Conservation (phyloP, 2,113 vertebrate species). For the Paramormyrops kingsleyae region DNA sequence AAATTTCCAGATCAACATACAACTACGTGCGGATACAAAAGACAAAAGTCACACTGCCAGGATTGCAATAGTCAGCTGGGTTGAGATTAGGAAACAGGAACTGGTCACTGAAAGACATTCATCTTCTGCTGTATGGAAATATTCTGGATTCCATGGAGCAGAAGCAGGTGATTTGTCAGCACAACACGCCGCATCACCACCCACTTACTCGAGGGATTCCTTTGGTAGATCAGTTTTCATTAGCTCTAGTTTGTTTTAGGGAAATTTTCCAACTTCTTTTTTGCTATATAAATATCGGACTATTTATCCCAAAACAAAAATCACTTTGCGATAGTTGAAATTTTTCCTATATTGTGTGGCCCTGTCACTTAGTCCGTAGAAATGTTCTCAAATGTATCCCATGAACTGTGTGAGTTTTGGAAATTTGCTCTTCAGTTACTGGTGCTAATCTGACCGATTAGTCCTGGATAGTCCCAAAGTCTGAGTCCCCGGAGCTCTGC, state of each 20-base stretch:
- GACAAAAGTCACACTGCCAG: background rate
- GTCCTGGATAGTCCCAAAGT: no score
- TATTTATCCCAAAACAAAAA: background rate
- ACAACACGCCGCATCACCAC: accelerated
- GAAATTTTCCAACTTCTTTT: no score
- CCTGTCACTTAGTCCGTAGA: no score
- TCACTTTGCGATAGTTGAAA: background rate
- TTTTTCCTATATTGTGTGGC: background rate
- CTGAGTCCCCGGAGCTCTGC: background rate
- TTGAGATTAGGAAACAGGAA: background rate
- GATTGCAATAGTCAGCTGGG: background rate
- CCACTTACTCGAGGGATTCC: background rate
- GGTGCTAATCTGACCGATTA: background rate
- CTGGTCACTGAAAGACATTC: background rate
- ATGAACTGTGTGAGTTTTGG: background rate
- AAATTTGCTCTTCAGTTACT: background rate
- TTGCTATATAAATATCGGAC: no score
- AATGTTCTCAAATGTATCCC: background rate
- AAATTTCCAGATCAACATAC: background rate
- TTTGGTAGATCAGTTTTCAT: background rate
- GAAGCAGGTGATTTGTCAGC: background rate
- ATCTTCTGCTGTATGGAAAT: background rate
- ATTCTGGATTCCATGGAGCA: background rate
- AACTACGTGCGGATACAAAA: background rate
- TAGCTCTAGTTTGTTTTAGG: background rate